Evolutionary conservation across 2,888 invertebrate species (phyloP).

Genomic region (Heliconius hortense): DNA sequence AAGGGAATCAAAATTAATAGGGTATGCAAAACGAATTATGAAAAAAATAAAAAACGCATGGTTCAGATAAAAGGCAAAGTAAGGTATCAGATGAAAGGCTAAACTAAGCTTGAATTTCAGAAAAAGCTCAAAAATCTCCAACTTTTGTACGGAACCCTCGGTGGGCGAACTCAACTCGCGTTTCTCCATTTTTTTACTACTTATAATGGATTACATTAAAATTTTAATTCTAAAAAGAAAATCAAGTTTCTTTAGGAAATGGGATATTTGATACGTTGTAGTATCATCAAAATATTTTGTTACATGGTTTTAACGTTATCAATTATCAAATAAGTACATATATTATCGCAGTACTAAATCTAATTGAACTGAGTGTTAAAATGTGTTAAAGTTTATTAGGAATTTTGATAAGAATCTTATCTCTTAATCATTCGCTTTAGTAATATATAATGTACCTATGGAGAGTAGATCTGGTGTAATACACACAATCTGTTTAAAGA

Average conservation of each 20-base stretch:
- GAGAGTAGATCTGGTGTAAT: background rate
- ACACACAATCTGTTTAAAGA: background rate
- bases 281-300: background rate
- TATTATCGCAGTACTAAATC: constrained; percentile 7
- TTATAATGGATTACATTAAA: background rate
- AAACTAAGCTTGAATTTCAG: too few species aligned
- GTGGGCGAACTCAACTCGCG: too few species aligned
- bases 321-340: constrained; percentile 10
- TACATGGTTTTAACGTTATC: background rate
- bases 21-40: too few species aligned
- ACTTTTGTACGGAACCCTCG: too few species aligned
- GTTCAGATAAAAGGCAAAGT: too few species aligned
- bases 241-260: background rate
- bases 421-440: background rate
- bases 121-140: too few species aligned
- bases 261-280: background rate
- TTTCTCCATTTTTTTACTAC: too few species aligned
- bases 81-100: too few species aligned
- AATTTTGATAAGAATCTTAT: constrained; percentile 26
- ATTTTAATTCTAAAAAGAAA: too few species aligned
- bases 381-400: constrained; percentile 2
- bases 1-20: too few species aligned
- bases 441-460: too few species aligned
- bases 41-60: too few species aligned
- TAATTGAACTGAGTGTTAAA: background rate